A percentile compares a stretch with the other conserved stretches of the same genome.
Conservation (phyloP, 2,888 invertebrate species). For the Thysanoteuthis rhombus region DNA sequence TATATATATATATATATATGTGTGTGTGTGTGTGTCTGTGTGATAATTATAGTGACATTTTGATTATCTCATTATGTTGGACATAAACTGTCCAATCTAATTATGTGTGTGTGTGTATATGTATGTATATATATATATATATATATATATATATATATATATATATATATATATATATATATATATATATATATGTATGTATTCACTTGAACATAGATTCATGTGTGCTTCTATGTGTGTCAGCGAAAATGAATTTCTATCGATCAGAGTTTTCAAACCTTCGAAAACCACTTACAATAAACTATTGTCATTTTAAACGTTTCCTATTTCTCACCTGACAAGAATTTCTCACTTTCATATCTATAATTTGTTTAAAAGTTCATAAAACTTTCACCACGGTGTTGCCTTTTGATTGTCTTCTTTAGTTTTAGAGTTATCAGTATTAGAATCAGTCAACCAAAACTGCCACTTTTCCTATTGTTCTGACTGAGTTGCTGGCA, state of each 20-base stretch:
- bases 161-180: neutral
- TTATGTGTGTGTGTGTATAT: too few relatives aligned
- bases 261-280: neutral
- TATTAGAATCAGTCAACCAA: too few relatives aligned
- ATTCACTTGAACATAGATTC: neutral
- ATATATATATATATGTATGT: neutral
- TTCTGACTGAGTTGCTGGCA: too few relatives aligned
- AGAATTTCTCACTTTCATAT: neutral
- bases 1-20: neutral
- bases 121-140: too few relatives aligned
- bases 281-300: neutral
- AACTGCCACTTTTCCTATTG: too few relatives aligned
- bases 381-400: neutral
- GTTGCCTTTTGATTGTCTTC: too few relatives aligned
- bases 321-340: neutral
- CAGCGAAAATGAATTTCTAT: neutral
- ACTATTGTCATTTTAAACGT: neutral
- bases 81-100: too few relatives aligned
- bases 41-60: too few relatives aligned
- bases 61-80: too few relatives aligned
- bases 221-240: neutral
- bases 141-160: too few relatives aligned
- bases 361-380: neutral
- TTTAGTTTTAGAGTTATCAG: too few relatives aligned
- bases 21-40: neutral